phyloP scores from a whole-genome alignment of 2,888 invertebrate species.

The Pemphredon lugubris region DNA sequence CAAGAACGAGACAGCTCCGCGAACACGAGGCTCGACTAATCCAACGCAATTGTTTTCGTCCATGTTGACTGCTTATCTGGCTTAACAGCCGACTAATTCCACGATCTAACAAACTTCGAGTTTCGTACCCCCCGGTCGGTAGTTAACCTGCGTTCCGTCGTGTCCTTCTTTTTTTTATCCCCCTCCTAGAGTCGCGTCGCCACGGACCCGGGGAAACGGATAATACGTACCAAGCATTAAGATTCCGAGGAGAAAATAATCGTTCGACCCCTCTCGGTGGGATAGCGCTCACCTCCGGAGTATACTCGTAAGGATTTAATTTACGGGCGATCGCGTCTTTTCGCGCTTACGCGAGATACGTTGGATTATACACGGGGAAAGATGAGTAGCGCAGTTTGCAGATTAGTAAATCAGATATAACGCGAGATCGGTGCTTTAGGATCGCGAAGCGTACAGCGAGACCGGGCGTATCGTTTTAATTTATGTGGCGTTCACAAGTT shows the following conservation, averaged over 20 bases:
- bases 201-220: constrained; percentile 45
- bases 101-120: constrained; percentile 77
- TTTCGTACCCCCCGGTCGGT: constrained; percentile 54
- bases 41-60: constrained; percentile 77
- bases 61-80: constrained; percentile 80
- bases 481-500: too few species aligned
- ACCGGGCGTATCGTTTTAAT: too few species aligned
- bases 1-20: constrained; percentile 53
- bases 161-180: constrained; percentile 49
- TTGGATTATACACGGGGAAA: too few species aligned
- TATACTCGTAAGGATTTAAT: too few species aligned
- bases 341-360: too few species aligned
- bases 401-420: too few species aligned
- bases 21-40: constrained; percentile 65
- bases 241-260: constrained; percentile 47
- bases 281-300: too few species aligned
- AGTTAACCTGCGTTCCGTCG: constrained; percentile 49
- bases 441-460: too few species aligned
- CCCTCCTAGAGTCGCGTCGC: too few species aligned
- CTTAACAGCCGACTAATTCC: constrained; percentile 80
- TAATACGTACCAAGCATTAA: constrained; percentile 49
- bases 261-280: constrained; percentile 29
- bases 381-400: too few species aligned
- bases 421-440: too few species aligned
- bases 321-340: too few species aligned